Base-by-base conservation (phyloP, 1,140 invertebrate genomes). In the Antheraea pernyi region DNA sequence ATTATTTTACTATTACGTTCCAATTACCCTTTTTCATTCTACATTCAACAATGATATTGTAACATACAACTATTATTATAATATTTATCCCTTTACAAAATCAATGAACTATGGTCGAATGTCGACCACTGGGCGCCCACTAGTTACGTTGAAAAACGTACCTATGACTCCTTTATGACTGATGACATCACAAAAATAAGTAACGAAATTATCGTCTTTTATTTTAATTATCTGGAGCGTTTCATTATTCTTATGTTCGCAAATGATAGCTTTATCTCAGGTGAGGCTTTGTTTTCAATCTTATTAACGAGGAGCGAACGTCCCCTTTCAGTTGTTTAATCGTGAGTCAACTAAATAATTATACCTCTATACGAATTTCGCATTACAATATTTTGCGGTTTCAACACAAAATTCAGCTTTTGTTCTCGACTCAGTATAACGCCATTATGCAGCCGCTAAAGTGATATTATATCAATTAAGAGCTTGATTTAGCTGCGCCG, bases 391-490 rank as follows among this genome's bases (percentile, higher is more conserved):
- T 83, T 84, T 86, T 77, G 80, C 69, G 77, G 72, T 88, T 86
- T 86, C 84, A 83, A 86, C 81, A 78, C 80, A 74, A 86, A 83
- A 85, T 84, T 88, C 83, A 73, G 83, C 84, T 84, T 84, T 86
- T 87, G 85, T 90, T 85, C 83, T 80, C 81, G 71, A 69, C 75
- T 74, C 76, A 69, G 69, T 77, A 76, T 85, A 86, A 85, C 81
- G 82, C 79, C 77, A 85, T 91, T 88, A 83, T 78, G 82, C 72
- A 83, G 74, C 84, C 84, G 81, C 79, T 85, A 84, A 91, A 83
- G 78, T 77, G 83, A 85, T 84, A 85, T 86, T 84, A 88, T 86
- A 82, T 86, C 84, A 91, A 89, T 89, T 86, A 89, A 87, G 79
- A 80, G 69, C 65, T 74, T 84, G 84, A 87, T 88, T 87, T 87